phyloP scores from a whole-genome alignment of 2,797 vertebrate species.

The Malurus splendens region DNA sequence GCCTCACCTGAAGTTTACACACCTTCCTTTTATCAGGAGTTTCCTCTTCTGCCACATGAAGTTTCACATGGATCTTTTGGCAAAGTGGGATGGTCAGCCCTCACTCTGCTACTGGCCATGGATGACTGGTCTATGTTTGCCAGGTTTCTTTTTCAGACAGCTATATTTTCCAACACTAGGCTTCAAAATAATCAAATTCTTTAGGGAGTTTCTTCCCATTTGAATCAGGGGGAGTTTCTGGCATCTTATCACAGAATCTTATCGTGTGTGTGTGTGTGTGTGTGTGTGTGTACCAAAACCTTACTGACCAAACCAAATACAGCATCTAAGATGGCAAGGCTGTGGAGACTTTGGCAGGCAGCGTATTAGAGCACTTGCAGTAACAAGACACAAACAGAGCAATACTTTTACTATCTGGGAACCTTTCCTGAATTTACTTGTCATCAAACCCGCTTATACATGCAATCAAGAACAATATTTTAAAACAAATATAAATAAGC shows the following conservation, averaged over 20 bases:
- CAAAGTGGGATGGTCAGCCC: neutral
- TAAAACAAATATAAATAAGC: neutral
- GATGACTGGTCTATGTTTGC: neutral
- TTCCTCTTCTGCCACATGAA: neutral
- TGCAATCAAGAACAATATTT: neutral
- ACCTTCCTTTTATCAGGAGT: neutral
- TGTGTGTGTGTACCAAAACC: neutral
- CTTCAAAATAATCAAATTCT: neutral
- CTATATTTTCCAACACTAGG: neutral
- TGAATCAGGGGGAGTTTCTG: neutral
- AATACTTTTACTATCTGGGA: neutral
- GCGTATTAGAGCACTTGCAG: accelerated
- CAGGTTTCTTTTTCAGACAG: neutral
- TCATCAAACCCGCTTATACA: neutral
- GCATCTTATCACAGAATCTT: neutral
- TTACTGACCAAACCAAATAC: neutral
- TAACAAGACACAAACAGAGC: neutral
- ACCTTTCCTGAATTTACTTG: neutral
- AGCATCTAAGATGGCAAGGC: accelerated
- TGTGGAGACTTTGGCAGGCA: neutral
- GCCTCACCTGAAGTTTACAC: neutral
- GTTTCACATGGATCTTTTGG: accelerated
- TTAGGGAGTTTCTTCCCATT: neutral
- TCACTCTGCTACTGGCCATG: neutral
- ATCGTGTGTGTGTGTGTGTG: neutral